Percentiles rank a stretch among this genome's conserved stretches.
These are phyloP conservation scores for Eidolon helvum DNA, from an alignment of 2,113 vertebrate species.

Conservation along the genomic window DNA sequence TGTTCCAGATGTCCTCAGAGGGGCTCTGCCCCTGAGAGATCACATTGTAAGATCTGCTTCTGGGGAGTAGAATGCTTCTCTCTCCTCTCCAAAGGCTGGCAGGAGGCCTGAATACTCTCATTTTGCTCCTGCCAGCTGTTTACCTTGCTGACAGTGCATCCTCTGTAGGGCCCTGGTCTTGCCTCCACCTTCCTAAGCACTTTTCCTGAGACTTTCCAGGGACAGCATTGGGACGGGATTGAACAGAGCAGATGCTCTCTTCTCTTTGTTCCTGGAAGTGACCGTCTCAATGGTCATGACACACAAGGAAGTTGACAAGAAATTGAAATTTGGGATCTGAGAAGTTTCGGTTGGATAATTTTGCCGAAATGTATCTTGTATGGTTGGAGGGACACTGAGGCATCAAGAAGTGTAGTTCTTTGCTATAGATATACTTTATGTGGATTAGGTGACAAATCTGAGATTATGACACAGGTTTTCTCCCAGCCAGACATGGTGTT, in stretches of 20 bases:
- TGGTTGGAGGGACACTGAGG: not conserved
- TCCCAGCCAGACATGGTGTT: not conserved
- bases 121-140: constrained; percentile 49
- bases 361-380: not conserved
- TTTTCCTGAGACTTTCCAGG: constrained; percentile 39
- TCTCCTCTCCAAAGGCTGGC: constrained; percentile 7
- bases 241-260: not conserved
- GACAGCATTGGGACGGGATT: not conserved
- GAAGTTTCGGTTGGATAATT: not conserved
- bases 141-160: constrained; percentile 22
- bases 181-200: constrained; percentile 7
- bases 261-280: not conserved
- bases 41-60: not conserved
- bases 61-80: not conserved
- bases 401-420: not conserved
- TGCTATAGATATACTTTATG: not conserved
- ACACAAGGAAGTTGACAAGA: not conserved
- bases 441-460: not conserved
- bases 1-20: constrained; percentile 44
- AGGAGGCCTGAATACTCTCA: not conserved
- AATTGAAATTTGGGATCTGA: not conserved
- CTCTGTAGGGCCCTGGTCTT: not conserved
- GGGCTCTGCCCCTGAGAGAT: not conserved
- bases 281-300: not conserved
- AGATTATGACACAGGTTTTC: not conserved